A percentile compares a stretch with the other conserved stretches of the same genome.
Conservation (phyloP, 1,140 invertebrate species). For the Lineus longissimus region DNA sequence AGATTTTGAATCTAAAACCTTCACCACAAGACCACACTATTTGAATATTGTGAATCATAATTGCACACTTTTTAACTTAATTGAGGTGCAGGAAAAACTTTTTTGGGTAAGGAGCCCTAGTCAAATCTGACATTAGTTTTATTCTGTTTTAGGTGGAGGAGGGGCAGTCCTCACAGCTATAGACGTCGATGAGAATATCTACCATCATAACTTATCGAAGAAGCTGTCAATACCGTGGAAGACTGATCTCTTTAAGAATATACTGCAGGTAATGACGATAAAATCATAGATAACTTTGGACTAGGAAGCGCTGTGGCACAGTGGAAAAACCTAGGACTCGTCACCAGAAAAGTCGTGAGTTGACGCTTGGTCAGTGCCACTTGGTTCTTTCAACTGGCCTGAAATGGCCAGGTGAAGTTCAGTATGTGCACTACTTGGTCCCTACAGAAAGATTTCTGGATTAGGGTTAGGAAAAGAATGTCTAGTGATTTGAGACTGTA, state of each 20-base stretch:
- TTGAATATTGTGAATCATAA: no score
- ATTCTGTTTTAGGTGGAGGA: not conserved
- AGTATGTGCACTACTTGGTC: not conserved
- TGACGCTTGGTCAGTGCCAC: not conserved
- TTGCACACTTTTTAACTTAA: no score
- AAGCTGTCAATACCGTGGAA: conserved; percentile 31
- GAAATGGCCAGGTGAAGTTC: no score
- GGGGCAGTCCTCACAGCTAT: not conserved
- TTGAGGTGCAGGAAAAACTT: no score
- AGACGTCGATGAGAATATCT: not conserved
- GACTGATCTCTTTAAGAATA: conserved; percentile 33
- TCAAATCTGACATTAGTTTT: no score
- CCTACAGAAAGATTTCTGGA: no score
- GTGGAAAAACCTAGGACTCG: not conserved
- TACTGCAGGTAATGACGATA: conserved; percentile 23
- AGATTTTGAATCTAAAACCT: no score
- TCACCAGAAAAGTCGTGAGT: not conserved
- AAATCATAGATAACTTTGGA: not conserved
- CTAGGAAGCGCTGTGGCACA: not conserved
- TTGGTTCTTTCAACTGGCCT: no score
- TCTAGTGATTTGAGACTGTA: not conserved
- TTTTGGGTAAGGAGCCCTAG: no score
- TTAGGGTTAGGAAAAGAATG: not conserved
- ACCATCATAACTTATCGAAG: conserved; percentile 16
- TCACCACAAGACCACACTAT: no score